Conservation (phyloP, 2,113 vertebrate genomes). For the Tauraco erythrolophus region DNA sequence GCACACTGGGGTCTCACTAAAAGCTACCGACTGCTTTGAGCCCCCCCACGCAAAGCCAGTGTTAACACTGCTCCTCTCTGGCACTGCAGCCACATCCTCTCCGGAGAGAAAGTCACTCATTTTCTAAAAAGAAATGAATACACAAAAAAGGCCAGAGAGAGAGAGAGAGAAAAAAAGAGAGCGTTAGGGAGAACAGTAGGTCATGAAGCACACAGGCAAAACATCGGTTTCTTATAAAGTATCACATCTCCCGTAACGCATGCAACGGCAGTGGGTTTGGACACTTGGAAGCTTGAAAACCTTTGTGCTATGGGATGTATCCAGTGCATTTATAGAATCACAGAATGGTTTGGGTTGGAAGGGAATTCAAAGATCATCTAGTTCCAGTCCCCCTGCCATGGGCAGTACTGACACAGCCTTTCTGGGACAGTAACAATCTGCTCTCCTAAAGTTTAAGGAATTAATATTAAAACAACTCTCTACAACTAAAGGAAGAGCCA, state of each 20-base stretch:
- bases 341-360: no score
- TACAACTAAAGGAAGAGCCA: not conserved
- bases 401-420: not conserved
- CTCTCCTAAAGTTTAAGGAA: not conserved
- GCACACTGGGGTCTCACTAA: constrained; percentile 69
- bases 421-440: not conserved
- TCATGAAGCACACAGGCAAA: constrained; percentile 39
- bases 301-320: not conserved
- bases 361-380: no score
- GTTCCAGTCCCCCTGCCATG: no score
- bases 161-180: constrained; percentile 14
- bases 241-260: not conserved
- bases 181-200: constrained; percentile 63
- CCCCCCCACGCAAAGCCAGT: constrained; percentile 69
- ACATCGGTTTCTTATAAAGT: not conserved
- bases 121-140: constrained; percentile 81
- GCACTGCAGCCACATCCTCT: constrained; percentile 76
- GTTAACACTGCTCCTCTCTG: constrained; percentile 61
- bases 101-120: constrained; percentile 70
- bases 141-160: constrained; percentile 70
- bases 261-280: not conserved
- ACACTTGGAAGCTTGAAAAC: not conserved
- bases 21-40: constrained; percentile 62
- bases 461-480: not conserved
- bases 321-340: not conserved